These are phyloP conservation scores for Rousettus madagascariensis DNA, from an alignment of 2,797 vertebrate genomes.

Conservation along the genomic window DNA sequence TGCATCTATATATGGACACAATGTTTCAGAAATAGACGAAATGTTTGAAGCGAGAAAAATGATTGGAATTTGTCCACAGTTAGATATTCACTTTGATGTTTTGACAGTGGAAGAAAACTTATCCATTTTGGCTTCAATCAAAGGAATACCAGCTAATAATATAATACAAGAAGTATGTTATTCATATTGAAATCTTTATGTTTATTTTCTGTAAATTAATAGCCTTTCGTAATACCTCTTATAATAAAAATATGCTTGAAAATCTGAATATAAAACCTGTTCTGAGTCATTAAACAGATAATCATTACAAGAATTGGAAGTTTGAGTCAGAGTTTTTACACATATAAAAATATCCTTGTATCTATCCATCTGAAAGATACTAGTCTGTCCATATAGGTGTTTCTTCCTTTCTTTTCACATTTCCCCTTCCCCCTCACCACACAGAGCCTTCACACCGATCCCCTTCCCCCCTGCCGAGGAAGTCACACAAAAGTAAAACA, in stretches of 20 bases:
- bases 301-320: neutral
- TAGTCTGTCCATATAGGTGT: neutral
- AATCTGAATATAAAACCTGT: conserved; percentile 14
- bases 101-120: conserved; percentile 97
- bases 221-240: neutral
- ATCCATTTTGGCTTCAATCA: conserved; percentile 94
- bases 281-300: neutral
- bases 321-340: neutral
- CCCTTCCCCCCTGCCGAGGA: neutral
- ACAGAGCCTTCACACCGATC: neutral
- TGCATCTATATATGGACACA: conserved; percentile 93
- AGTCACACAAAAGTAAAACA: neutral
- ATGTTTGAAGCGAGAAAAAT: conserved; percentile 93
- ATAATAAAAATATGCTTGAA: conserved; percentile 21
- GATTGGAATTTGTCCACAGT: conserved; percentile 95
- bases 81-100: conserved; percentile 96
- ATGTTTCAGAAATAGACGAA: conserved; percentile 93
- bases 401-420: neutral
- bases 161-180: conserved; percentile 89
- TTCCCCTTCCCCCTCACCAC: rapidly evolving
- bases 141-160: conserved; percentile 91
- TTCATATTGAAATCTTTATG: neutral
- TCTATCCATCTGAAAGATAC: neutral
- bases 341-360: neutral
- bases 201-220: conserved; percentile 20